Percentiles rank a stretch among this genome's conserved stretches.
Conservation (phyloP, 2,888 invertebrate species). For the Graphium colonna region DNA sequence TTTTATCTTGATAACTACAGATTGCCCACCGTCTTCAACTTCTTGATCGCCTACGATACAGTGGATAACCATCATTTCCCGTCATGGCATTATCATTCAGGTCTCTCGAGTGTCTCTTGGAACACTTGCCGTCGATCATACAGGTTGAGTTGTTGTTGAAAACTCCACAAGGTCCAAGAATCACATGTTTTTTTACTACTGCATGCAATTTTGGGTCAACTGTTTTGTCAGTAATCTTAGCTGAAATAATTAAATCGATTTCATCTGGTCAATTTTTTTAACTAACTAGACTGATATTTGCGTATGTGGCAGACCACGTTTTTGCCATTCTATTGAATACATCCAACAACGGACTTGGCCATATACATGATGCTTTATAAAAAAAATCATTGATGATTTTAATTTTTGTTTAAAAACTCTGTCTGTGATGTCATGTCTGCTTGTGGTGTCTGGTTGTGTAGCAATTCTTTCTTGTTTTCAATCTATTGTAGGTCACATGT, state of each 20-base stretch:
- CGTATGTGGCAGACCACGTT: neutral
- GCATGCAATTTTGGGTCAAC: neutral
- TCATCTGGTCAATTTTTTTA: neutral
- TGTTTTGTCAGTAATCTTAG: no score
- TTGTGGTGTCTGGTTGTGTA: neutral
- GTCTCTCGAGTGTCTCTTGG: conserved; percentile 27
- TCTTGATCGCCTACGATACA: conserved; percentile 32
- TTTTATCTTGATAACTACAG: neutral
- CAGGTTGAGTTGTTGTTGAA: conserved; percentile 23
- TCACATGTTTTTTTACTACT: neutral
- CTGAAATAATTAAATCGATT: neutral
- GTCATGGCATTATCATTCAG: conserved; percentile 27
- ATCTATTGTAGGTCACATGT: neutral
- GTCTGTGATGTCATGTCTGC: neutral
- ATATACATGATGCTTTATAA: neutral
- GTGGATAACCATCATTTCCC: conserved; percentile 27
- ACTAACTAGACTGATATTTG: no score
- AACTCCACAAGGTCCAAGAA: conserved; percentile 15
- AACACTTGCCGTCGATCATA: neutral
- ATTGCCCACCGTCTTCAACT: conserved; percentile 23
- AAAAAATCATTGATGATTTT: neutral
- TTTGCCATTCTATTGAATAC: no score
- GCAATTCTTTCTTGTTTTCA: neutral
- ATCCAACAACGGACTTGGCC: no score
- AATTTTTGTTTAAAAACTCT: neutral